Base-by-base conservation (phyloP, 1,140 invertebrate species). In the Ceratina calcarata region DNA sequence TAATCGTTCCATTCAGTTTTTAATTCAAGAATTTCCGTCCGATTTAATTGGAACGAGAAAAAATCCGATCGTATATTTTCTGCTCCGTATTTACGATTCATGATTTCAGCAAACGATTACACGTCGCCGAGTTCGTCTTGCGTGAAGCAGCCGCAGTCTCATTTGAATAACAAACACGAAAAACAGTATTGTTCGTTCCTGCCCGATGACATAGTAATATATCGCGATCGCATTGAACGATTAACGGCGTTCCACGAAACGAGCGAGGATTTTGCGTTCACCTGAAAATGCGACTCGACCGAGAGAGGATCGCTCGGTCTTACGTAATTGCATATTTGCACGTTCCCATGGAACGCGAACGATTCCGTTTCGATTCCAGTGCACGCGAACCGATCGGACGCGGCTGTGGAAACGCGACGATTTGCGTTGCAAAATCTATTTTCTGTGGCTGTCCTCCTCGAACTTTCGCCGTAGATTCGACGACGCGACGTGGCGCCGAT, bases 261-360 rank as follows among this genome's bases (percentile, higher is more conserved):
- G 16, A 3, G 22, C 2, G 16, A n/a, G 18, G 16, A 49, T 61
- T 27, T 61, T 7, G 20, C 16, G 15, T 58, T 13, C 18, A 10
- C 20, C 15, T 45, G 55, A 45, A 71, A 71, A 71, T 15, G n/a
- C 55, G 15, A 45, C 27, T 22, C 32, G 16, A 20, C 4, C 7
- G n/a, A 24, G 37, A 45, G 37, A 45, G 37, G 37, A 45, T 45
- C 16, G 16, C 13, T 45, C 3, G 2, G 8, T 20, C 24, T 70
- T 77, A 61, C 57, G 15, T 77, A 77, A 77, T 62, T 24, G 45
- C 27, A 4, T 65, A 45, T 53, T 74, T 74, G 72, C 64, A 60
- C 32, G 4, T 45, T 71, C 45, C 13, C 37, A 49, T 3, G 57
- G 7, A 45, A 51, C 58, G 49, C 27, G 18, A 27, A n/a, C 10